Conservation (phyloP, 1,140 invertebrate genomes). For the Bombus sylvicola region DNA sequence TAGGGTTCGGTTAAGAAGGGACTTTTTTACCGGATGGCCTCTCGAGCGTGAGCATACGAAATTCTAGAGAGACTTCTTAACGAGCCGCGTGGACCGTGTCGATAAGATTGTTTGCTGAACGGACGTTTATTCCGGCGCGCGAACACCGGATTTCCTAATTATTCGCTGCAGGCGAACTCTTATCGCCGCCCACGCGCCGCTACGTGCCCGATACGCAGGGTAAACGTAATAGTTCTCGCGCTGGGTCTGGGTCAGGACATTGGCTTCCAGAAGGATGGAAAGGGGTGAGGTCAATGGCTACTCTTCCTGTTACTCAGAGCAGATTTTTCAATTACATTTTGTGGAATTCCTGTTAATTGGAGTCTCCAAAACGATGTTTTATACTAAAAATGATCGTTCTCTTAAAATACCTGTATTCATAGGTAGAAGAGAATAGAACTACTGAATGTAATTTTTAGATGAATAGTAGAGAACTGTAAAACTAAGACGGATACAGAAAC, state of each 20-base stretch:
- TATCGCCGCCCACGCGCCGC: constrained; percentile 25
- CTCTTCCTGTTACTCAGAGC: not conserved
- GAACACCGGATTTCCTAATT: constrained; percentile 45
- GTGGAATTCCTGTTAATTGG: too few species aligned
- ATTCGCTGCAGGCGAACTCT: constrained; percentile 21
- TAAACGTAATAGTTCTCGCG: constrained; percentile 34
- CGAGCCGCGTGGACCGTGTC: constrained; percentile 63
- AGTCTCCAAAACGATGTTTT: not conserved
- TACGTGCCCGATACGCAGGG: constrained; percentile 37
- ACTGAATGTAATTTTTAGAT: not conserved
- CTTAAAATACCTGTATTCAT: not conserved
- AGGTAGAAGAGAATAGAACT: not conserved
- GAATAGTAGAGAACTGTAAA: not conserved
- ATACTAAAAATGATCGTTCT: not conserved
- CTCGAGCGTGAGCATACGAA: constrained; percentile 57
- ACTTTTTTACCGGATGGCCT: constrained; percentile 29
- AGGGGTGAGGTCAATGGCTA: not conserved
- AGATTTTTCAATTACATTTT: not conserved
- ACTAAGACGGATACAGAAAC: not conserved
- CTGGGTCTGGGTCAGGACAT: not conserved
- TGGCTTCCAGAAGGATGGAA: not conserved
- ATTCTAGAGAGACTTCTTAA: constrained; percentile 65
- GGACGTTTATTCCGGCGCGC: constrained; percentile 34
- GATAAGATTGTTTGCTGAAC: constrained; percentile 62
- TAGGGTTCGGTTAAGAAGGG: too few species aligned